These are phyloP conservation scores for Pangasianodon gigas DNA, from an alignment of 2,113 vertebrate genomes.

Conservation along the genomic window DNA sequence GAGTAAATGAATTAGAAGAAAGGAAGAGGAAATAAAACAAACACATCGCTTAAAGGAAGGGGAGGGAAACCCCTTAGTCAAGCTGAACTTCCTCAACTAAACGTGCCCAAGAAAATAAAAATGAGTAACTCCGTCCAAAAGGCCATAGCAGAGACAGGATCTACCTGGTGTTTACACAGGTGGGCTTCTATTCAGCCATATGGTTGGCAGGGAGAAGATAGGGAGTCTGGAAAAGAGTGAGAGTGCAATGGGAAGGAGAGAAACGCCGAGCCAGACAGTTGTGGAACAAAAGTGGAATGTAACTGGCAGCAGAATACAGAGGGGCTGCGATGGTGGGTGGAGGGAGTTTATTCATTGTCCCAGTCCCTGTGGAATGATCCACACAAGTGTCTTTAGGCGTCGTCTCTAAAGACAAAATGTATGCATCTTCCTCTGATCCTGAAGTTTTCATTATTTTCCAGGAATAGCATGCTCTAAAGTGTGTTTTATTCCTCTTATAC, in stretches of 20 bases:
- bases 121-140: constrained; percentile 44
- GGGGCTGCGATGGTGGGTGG: constrained; percentile 15
- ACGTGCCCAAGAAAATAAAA: constrained; percentile 56
- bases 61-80: constrained; percentile 48
- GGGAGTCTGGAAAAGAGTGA: constrained; percentile 42
- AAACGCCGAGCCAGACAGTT: constrained; percentile 16
- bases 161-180: constrained; percentile 60
- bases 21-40: constrained; percentile 46
- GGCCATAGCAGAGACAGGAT: constrained; percentile 54
- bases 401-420: neutral
- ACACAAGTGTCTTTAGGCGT: constrained; percentile 18
- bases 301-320: constrained; percentile 28
- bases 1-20: neutral
- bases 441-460: neutral
- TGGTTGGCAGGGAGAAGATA: constrained; percentile 48
- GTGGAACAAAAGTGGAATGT: constrained; percentile 31
- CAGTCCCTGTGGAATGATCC: neutral
- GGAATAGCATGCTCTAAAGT: neutral
- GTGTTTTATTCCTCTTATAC: neutral
- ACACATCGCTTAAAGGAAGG: constrained; percentile 33
- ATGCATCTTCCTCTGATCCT: neutral
- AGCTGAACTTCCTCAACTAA: constrained; percentile 46
- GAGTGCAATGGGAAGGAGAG: constrained; percentile 28
- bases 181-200: constrained; percentile 55
- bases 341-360: constrained; percentile 26